These are phyloP conservation scores for Myzus persicae DNA, from an alignment of 1,140 invertebrate species.

Conservation along the genomic window DNA sequence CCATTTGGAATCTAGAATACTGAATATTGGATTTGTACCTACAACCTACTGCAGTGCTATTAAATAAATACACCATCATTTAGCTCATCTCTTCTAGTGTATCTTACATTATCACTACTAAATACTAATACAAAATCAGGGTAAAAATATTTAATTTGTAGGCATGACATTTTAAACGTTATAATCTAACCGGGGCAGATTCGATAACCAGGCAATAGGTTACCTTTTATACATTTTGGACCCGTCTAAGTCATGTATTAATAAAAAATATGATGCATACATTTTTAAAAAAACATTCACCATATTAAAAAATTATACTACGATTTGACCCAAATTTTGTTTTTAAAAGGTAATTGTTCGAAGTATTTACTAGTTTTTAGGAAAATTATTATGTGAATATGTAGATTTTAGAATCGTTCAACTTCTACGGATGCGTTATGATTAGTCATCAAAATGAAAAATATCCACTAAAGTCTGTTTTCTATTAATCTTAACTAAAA, in stretches of 20 bases:
- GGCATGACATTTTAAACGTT: background rate
- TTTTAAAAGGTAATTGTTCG: no score
- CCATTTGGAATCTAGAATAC: no score
- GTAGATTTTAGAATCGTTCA: background rate
- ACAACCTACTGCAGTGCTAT: background rate
- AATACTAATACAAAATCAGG: background rate
- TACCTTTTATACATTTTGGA: no score
- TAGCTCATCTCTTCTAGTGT: background rate
- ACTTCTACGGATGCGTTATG: background rate
- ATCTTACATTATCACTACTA: background rate
- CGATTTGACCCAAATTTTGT: no score
- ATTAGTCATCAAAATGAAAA: background rate
- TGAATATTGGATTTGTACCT: no score
- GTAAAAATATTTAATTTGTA: background rate
- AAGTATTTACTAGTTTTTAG: background rate
- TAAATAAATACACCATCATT: background rate
- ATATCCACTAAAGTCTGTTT: background rate
- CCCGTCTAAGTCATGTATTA: background rate
- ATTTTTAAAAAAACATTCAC: background rate
- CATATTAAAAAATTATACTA: background rate
- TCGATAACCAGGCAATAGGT: background rate
- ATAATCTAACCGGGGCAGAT: background rate
- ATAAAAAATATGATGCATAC: background rate
- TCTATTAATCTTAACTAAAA: background rate
- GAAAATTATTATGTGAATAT: background rate